These are phyloP conservation scores for Boulengeromyrus knoepffleri DNA, from an alignment of 2,113 vertebrate genomes.

Conservation along the genomic window DNA sequence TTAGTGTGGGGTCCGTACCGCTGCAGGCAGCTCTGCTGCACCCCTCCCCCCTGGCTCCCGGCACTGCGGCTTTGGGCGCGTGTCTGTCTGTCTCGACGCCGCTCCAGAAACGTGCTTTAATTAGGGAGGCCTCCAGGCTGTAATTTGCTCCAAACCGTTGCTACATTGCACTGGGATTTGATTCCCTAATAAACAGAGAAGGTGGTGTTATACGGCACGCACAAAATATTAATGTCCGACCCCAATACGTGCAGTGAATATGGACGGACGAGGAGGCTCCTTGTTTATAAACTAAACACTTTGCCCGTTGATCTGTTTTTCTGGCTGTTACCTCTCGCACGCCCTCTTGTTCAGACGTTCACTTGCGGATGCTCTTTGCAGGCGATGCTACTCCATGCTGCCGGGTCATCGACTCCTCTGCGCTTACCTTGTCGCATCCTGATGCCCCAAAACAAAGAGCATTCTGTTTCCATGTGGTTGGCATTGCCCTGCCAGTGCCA, in stretches of 20 bases:
- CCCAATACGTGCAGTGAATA: background rate
- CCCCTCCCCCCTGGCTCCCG: background rate
- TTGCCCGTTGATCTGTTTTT: background rate
- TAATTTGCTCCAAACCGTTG: background rate
- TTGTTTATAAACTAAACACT: background rate
- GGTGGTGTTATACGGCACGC: background rate
- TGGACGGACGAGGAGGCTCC: background rate
- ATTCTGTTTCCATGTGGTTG: background rate
- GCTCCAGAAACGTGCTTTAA: background rate
- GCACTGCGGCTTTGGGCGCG: background rate
- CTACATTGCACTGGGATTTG: background rate
- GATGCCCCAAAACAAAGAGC: background rate
- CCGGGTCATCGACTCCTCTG: background rate
- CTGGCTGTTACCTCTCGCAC: background rate
- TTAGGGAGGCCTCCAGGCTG: background rate
- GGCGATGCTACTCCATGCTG: background rate
- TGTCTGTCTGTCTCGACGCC: background rate
- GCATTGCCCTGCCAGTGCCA: background rate
- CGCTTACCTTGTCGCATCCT: background rate
- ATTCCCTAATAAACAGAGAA: conserved; percentile 1
- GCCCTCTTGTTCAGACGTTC: background rate
- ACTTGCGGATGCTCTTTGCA: background rate
- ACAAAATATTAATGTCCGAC: background rate
- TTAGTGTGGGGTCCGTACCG: background rate
- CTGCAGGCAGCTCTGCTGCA: background rate